Conservation (phyloP, 1,140 invertebrate genomes). For the Bemisia tabaci region DNA sequence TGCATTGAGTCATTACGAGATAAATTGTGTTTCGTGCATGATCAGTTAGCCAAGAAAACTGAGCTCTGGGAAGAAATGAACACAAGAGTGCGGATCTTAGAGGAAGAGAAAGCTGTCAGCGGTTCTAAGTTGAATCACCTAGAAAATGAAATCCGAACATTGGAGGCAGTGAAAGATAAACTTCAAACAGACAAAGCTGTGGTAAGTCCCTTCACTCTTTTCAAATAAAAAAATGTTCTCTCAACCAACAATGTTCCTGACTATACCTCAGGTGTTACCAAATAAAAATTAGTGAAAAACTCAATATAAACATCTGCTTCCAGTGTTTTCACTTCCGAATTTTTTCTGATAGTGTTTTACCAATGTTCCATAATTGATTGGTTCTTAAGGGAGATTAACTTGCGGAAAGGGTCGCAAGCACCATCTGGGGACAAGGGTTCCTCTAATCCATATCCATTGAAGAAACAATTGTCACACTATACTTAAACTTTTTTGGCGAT, state of each 20-base stretch:
- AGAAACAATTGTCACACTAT: too few relatives aligned
- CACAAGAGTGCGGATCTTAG: constrained; percentile 43
- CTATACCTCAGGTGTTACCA: too few relatives aligned
- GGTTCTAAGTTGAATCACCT: constrained; percentile 53
- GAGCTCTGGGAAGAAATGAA: constrained; percentile 34
- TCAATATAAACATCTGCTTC: background rate
- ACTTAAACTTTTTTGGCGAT: too few relatives aligned
- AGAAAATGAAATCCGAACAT: constrained; percentile 49
- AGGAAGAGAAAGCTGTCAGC: constrained; percentile 50
- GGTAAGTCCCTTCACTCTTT: constrained; percentile 21
- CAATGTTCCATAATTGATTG: too few relatives aligned
- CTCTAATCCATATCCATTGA: too few relatives aligned
- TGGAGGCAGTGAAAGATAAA: constrained; percentile 45
- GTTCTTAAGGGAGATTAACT: too few relatives aligned
- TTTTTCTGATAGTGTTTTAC: background rate
- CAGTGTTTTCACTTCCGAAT: background rate
- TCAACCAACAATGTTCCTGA: too few relatives aligned
- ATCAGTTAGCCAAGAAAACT: background rate
- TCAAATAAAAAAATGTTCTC: too few relatives aligned
- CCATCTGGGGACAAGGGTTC: too few relatives aligned
- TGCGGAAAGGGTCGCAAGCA: too few relatives aligned
- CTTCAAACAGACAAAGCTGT: constrained; percentile 47
- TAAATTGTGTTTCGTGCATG: background rate
- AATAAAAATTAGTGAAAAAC: background rate
- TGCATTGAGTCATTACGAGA: background rate